phyloP scores from a whole-genome alignment of 64 coral and sea anemone genomes.

The Actinia equina region DNA sequence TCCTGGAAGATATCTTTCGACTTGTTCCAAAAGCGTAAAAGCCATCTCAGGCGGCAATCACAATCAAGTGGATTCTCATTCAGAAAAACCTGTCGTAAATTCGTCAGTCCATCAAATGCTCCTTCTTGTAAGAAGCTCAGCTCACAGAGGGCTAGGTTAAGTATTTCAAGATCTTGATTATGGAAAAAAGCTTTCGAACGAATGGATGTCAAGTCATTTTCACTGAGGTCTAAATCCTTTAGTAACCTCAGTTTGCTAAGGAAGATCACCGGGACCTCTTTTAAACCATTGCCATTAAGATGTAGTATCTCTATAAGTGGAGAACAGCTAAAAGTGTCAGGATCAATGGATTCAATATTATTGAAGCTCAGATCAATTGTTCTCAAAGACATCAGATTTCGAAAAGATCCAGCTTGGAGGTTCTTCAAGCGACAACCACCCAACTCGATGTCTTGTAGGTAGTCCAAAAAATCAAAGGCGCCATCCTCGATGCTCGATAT shows the following conservation, averaged over 20 bases:
- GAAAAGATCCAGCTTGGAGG: constrained; percentile 13
- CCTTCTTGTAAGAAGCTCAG: constrained; percentile 22
- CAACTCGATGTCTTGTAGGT: constrained; percentile 14
- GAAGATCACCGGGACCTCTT: not conserved
- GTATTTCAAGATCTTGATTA: not conserved
- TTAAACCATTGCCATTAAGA: constrained; percentile 17
- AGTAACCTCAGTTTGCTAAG: constrained; percentile 26
- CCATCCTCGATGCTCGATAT: constrained; percentile 27
- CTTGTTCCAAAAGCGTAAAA: not conserved
- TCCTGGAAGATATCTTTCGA: not conserved
- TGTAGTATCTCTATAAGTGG: constrained; percentile 22
- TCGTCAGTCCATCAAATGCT: constrained; percentile 22
- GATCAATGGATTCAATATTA: constrained; percentile 18
- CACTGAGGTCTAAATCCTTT: constrained; percentile 34
- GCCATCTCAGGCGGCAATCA: constrained; percentile 39
- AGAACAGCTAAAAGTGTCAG: constrained; percentile 17
- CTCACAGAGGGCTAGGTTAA: constrained; percentile 18
- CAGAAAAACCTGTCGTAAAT: not conserved
- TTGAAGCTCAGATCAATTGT: constrained; percentile 31
- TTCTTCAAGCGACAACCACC: not conserved
- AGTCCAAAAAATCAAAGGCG: constrained; percentile 28
- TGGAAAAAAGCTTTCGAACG: constrained; percentile 14
- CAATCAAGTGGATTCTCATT: constrained; percentile 35
- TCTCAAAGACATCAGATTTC: constrained; percentile 55
- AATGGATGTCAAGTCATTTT: constrained; percentile 21